Conservation (phyloP, 1,140 invertebrate species). For the Nephotettix cincticeps region DNA sequence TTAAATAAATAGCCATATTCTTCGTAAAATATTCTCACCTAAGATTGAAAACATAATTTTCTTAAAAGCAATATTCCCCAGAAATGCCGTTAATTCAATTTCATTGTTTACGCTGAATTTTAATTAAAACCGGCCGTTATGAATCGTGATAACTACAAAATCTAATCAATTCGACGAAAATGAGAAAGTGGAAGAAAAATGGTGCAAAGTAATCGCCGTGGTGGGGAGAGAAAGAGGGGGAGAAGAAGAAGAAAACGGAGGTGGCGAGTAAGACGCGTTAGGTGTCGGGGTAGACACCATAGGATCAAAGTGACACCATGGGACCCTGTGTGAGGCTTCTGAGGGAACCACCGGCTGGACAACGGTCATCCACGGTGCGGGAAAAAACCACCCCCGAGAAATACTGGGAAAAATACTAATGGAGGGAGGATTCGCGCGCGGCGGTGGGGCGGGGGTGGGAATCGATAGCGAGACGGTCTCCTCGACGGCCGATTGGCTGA, state of each 20-base stretch:
- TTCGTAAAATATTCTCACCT: too few species aligned
- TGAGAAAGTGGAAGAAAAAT: constrained; percentile 5
- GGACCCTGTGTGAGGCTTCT: background rate
- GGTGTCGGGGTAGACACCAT: background rate
- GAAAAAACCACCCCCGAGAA: background rate
- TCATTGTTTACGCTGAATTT: background rate
- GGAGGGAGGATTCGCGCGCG: background rate
- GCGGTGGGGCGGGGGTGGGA: background rate
- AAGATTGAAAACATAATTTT: too few species aligned
- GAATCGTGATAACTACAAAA: background rate
- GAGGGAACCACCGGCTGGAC: background rate
- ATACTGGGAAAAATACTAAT: background rate
- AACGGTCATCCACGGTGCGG: background rate
- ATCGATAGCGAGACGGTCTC: constrained; percentile 26
- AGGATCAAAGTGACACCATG: background rate
- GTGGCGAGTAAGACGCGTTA: background rate
- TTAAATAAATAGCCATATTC: too few species aligned
- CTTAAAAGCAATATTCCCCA: too few species aligned
- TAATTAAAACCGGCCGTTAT: background rate
- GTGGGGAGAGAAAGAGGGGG: background rate
- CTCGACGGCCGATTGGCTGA: constrained; percentile 28
- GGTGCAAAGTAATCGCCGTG: background rate
- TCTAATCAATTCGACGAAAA: background rate
- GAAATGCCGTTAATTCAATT: too few species aligned
- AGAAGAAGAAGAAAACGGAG: background rate